Evolutionary conservation across 2,113 vertebrate genomes (phyloP).

Genomic region (Anser cygnoides): DNA sequence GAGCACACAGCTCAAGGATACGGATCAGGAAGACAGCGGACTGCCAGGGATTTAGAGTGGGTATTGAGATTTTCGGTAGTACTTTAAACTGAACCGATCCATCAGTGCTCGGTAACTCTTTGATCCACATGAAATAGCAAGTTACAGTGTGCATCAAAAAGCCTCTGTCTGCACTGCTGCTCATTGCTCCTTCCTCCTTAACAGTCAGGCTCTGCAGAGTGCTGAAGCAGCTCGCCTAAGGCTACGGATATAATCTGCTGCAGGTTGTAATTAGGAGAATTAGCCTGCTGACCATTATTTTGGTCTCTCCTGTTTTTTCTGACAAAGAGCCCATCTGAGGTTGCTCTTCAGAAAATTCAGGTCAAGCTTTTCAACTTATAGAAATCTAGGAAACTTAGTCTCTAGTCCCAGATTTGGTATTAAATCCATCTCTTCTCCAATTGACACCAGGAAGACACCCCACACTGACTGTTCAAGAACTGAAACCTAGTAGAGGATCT

Average conservation of each 20-base stretch:
- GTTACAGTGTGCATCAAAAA: background rate
- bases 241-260: background rate
- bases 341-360: background rate
- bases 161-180: background rate
- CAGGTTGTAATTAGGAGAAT: background rate
- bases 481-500: background rate
- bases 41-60: background rate
- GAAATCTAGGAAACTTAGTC: background rate
- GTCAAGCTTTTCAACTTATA: background rate
- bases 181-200: background rate
- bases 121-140: background rate
- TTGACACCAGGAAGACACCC: background rate
- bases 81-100: background rate
- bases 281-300: background rate
- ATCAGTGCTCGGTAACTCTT: background rate
- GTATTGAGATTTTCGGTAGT: background rate
- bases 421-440: background rate
- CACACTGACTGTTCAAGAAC: background rate
- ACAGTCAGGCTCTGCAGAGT: background rate
- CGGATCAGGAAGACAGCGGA: background rate
- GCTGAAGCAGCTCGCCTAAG: background rate
- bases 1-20: background rate
- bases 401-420: background rate
- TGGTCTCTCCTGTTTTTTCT: background rate
- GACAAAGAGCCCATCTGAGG: background rate